Evolutionary conservation across 1,140 invertebrate genomes (phyloP).

Genomic region (Camponotus pennsylvanicus): DNA sequence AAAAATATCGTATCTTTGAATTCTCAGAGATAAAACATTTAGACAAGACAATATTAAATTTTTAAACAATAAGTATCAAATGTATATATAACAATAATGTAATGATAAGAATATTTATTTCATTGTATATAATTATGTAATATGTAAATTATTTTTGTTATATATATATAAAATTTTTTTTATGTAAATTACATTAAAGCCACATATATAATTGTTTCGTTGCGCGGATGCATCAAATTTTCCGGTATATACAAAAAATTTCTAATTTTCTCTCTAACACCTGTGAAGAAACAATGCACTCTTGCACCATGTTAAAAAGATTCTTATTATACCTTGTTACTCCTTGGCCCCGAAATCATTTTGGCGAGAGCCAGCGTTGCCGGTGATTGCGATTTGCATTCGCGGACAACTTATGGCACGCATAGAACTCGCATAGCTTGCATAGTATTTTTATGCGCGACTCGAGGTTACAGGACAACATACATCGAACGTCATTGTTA

Average conservation of each 20-base stretch:
- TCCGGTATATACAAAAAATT: background rate
- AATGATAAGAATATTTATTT: no score
- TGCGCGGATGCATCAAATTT: background rate
- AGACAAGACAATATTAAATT: background rate
- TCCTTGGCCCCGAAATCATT: background rate
- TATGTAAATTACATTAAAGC: no score
- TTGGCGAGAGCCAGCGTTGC: constrained; percentile 5
- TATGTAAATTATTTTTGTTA: no score
- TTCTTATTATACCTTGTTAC: background rate
- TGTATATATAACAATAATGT: background rate
- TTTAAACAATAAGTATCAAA: background rate
- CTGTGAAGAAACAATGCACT: background rate
- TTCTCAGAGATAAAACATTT: background rate
- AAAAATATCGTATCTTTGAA: background rate
- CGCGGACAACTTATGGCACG: constrained; percentile 53
- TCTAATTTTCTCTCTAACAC: no score
- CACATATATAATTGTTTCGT: background rate
- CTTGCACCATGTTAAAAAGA: background rate
- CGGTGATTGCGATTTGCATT: constrained; percentile 31
- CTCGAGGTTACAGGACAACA: constrained; percentile 65
- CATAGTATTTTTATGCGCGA: constrained; percentile 57
- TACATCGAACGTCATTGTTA: constrained; percentile 65
- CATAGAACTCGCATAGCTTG: background rate
- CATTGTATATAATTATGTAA: no score
- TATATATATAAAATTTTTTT: no score